Evolutionary conservation across 2,113 vertebrate genomes (phyloP).

Genomic region (Chroicocephalus ridibundus): DNA sequence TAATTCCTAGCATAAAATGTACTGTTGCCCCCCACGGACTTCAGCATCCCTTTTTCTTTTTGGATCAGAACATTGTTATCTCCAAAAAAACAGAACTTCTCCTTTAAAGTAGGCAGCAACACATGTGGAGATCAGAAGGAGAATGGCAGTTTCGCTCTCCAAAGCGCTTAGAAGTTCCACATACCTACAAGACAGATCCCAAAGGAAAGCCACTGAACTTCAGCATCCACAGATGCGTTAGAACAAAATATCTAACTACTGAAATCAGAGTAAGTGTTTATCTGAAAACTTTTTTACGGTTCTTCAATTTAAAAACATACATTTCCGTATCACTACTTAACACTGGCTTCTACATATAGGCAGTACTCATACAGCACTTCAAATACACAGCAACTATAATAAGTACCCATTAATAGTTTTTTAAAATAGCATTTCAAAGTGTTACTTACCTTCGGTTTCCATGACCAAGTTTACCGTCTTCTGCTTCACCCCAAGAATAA

Average conservation of each 20-base stretch:
- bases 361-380: background rate
- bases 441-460: slow-evolving; percentile 92
- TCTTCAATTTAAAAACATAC: background rate
- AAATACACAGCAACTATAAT: background rate
- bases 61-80: background rate
- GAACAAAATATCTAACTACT: background rate
- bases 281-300: background rate
- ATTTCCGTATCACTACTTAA: background rate
- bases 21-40: background rate
- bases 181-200: background rate
- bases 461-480: slow-evolving; percentile 96
- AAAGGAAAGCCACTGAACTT: background rate
- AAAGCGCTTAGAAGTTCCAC: background rate
- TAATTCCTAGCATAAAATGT: background rate
- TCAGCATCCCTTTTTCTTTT: background rate
- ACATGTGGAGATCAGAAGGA: background rate
- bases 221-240: background rate
- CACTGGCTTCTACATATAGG: background rate
- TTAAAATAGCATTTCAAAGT: background rate
- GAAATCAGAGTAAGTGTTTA: background rate
- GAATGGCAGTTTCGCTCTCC: background rate
- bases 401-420: background rate
- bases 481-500: slow-evolving; percentile 98
- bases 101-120: background rate
- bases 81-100: background rate